These are phyloP conservation scores for Eonycteris spelaea DNA, from an alignment of 2,113 vertebrate genomes.

Conservation along the genomic window DNA sequence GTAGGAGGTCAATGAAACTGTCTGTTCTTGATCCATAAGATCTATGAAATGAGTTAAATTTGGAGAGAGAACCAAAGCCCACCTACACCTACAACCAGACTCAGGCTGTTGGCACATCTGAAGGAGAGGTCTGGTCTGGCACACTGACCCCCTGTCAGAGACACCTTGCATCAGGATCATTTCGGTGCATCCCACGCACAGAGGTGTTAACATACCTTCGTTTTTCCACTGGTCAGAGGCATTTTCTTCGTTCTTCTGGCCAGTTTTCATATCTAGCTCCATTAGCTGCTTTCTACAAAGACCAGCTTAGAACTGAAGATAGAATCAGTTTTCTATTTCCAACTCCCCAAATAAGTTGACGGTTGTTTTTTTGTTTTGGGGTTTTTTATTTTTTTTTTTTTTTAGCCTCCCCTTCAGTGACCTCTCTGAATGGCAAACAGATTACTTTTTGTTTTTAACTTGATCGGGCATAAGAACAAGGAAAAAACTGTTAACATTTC, in stretches of 20 bases:
- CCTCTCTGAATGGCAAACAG: slow-evolving; percentile 59
- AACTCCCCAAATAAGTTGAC: slow-evolving; percentile 58
- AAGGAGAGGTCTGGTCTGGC: neutral
- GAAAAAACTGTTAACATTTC: slow-evolving; percentile 50
- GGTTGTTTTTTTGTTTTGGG: slow-evolving; percentile 20
- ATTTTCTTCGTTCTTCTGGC: neutral
- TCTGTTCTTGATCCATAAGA: neutral
- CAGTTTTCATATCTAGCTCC: neutral
- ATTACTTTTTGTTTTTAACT: slow-evolving; percentile 47
- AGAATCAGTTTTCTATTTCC: slow-evolving; percentile 62
- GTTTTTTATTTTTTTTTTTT: neutral
- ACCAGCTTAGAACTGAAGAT: neutral
- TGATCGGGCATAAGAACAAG: slow-evolving; percentile 29
- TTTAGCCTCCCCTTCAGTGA: slow-evolving; percentile 62
- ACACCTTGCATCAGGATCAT: neutral
- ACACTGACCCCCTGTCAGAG: neutral
- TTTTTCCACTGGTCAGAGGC: neutral
- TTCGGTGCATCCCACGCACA: neutral
- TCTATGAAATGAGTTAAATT: neutral
- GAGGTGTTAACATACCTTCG: neutral
- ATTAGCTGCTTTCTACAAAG: neutral
- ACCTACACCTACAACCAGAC: neutral
- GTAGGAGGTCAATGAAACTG: neutral
- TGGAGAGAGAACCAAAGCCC: neutral
- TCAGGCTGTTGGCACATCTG: accelerated